Base-by-base conservation (phyloP, 1,140 invertebrate genomes). In the Leptopilina boulardi region DNA sequence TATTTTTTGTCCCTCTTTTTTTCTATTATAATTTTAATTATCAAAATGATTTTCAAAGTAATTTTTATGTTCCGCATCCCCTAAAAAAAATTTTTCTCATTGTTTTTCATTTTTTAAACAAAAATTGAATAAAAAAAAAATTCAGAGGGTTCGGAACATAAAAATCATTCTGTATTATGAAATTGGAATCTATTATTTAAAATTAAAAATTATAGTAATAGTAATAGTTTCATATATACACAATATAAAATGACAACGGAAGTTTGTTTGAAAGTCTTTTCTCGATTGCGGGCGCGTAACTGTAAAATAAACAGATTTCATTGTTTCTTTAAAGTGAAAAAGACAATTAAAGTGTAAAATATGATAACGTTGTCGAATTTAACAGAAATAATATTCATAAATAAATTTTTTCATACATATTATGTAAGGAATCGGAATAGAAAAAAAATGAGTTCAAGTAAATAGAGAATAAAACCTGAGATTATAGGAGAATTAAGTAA, bases 271-370 rank as follows among this genome's bases (percentile, higher is more conserved):
- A 66, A 66, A 66, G 59, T 66, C 23, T 66, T 10, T 66, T 26
- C 59, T 30, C 59, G 59, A 66, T 66, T 66, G 59, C 59, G 59
- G 59, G 59, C 59, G 59, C 26, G 23, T 66, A 66, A 66, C 59
- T 66, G 59, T 66, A 66, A 66, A 66, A 30, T 66, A 23, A 6
- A 26, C 23, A 66, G 59, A 66, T 66, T 66, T 66, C 59, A 66
- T 66, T 66, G 59, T 66, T 66, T 66, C 59, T 30, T 34, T 26
- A 66, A 66, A 66, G 59, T 66, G 26, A 30, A 66, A 66, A 66
- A 66, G 23, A 66, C 23, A 30, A 30, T 66, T 23, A 30, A 34
- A 30, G n/a, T n/a, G n/a, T n/a, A n/a, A n/a, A n/a, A n/a, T n/a
- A n/a, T n/a, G n/a, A n/a, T n/a, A n/a, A n/a, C n/a, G n/a, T n/a